Evolutionary conservation across 2,113 vertebrate species (phyloP).

Genomic region (Dermatemys mawii): DNA sequence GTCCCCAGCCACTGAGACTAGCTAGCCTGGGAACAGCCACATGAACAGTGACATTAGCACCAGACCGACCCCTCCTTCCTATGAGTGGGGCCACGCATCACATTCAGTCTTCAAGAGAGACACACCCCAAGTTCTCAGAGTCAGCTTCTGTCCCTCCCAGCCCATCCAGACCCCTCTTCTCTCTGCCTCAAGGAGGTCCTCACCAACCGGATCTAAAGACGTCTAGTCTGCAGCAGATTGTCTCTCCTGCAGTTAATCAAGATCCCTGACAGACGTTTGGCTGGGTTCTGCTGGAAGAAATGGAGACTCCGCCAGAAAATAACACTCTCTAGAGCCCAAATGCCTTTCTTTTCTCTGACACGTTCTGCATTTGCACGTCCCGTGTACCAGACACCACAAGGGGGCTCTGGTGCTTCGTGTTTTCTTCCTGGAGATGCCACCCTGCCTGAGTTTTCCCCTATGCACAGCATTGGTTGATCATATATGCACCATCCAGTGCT

Average conservation of each 20-base stretch:
- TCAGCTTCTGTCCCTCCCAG: accelerated
- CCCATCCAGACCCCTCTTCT: background rate
- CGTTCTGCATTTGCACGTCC: background rate
- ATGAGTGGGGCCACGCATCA: background rate
- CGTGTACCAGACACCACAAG: accelerated
- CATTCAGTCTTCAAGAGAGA: background rate
- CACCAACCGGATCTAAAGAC: accelerated
- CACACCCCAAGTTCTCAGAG: accelerated
- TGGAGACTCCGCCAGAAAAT: accelerated
- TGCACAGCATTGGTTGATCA: background rate
- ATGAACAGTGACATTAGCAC: background rate
- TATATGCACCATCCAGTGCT: accelerated
- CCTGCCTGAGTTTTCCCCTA: background rate
- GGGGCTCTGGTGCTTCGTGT: background rate
- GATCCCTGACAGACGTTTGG: background rate
- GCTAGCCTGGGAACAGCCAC: background rate
- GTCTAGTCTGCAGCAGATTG: accelerated
- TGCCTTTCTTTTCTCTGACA: background rate
- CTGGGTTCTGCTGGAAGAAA: background rate
- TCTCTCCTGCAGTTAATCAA: background rate
- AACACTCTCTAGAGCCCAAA: background rate
- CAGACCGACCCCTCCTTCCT: background rate
- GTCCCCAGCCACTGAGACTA: background rate
- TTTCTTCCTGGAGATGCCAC: accelerated
- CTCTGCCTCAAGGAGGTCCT: accelerated